A percentile compares a stretch with the other conserved stretches of the same genome.
These are phyloP conservation scores for Drosophila auraria DNA, from an alignment of 1,140 invertebrate genomes.

Conservation along the genomic window DNA sequence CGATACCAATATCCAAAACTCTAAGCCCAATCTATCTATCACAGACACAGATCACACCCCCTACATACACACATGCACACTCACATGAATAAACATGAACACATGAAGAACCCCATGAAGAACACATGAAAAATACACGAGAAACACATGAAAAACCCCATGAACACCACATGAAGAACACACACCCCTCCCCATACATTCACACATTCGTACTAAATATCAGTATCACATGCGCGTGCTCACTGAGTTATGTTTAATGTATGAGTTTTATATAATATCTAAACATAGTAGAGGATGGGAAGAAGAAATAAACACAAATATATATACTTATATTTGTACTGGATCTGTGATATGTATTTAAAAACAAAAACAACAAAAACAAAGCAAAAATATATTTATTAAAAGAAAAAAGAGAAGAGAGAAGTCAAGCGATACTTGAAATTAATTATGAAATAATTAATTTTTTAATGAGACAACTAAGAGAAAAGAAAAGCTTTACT, in stretches of 20 bases:
- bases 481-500: slow-evolving; percentile 64
- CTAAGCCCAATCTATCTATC: slow-evolving; percentile 23
- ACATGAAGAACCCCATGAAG: slow-evolving; percentile 6
- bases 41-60: slow-evolving; percentile 11
- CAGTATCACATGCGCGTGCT: slow-evolving; percentile 67
- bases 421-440: slow-evolving; percentile 65
- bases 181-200: slow-evolving; percentile 41
- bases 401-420: slow-evolving; percentile 41
- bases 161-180: slow-evolving; percentile 4
- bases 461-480: slow-evolving; percentile 71
- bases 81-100: slow-evolving; percentile 7
- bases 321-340: slow-evolving; percentile 79
- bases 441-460: slow-evolving; percentile 84
- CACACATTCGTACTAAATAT: slow-evolving; percentile 65
- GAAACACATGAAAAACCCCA: background rate
- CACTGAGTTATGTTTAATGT: slow-evolving; percentile 76
- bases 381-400: slow-evolving; percentile 57
- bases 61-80: slow-evolving; percentile 22
- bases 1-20: slow-evolving; percentile 12
- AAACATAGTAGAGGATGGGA: slow-evolving; percentile 63
- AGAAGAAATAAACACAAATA: slow-evolving; percentile 61
- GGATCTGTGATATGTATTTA: slow-evolving; percentile 85
- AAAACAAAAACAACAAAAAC: slow-evolving; percentile 61
- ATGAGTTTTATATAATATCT: slow-evolving; percentile 75
- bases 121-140: background rate